These are phyloP conservation scores for Chloroceryle inda DNA, from an alignment of 2,797 vertebrate genomes.

Conservation along the genomic window DNA sequence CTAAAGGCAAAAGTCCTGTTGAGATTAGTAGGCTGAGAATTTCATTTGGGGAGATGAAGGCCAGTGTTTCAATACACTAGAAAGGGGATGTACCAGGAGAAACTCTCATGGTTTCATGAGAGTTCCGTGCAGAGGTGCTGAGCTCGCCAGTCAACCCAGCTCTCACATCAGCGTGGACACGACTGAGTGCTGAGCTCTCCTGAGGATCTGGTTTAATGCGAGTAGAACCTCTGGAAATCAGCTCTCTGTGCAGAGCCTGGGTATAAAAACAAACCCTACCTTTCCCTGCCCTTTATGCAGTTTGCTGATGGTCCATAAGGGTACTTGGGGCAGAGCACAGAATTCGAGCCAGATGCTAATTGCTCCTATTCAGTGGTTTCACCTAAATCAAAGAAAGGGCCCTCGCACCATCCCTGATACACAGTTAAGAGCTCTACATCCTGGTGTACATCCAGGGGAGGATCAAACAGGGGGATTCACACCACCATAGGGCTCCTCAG, in stretches of 20 bases:
- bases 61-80: background rate
- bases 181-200: background rate
- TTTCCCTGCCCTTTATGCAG: background rate
- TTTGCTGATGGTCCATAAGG: background rate
- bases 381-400: background rate
- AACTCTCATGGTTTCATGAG: background rate
- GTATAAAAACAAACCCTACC: fast-evolving
- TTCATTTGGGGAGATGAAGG: background rate
- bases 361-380: background rate
- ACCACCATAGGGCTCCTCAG: background rate
- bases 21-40: background rate
- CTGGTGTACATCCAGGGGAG: background rate
- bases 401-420: background rate
- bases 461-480: background rate
- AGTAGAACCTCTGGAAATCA: background rate
- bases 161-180: background rate
- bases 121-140: background rate
- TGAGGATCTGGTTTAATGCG: fast-evolving
- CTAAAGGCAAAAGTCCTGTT: background rate
- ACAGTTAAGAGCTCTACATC: background rate
- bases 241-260: background rate
- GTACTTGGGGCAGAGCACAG: background rate
- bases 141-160: background rate
- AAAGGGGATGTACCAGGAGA: background rate
- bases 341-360: background rate